Base-by-base conservation (phyloP, 2,797 vertebrate species). In the Pteronotus mesoamericanus region DNA sequence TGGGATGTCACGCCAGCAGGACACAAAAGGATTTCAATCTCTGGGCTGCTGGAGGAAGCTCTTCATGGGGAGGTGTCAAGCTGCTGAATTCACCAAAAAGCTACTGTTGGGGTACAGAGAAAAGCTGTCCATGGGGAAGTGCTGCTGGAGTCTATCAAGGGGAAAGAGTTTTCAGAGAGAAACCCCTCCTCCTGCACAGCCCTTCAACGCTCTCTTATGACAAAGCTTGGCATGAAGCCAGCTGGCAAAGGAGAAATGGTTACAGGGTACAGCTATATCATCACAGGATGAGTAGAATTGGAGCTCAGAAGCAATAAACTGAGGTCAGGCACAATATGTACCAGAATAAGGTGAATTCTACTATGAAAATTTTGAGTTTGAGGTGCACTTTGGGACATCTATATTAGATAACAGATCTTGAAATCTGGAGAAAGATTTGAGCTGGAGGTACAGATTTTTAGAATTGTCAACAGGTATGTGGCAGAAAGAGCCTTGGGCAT, bases 181-280 rank as follows among this genome's bases (percentile, higher is more conserved):
- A n/a, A 83, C 3, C 2, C 10, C 51, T 16, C 9, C 29, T 68
- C 8, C 15, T 68, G 8, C 3, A 46, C 6, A 59, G 26, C 26
- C n/a, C 39, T 34, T 46, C 64, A 59, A 39, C 32, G 80, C 1
- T n/a, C 5, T 51, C 18, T 59, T 29, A 44, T 53, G 72, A 66
- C 34, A 44, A 86, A 82, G 57, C 39, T 75, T 68, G 48, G 69
- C 32, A 21, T n/a, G 46, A 80, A 44, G 29, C 32, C 34, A 42
- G 44, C 15, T 37, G 53, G 74, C 24, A 51, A 91, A 91, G 5
- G 46, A 94, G 57, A 89, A 44, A 61, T n/a, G 21, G 46, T 75
- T 16, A 44, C 11, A 53, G 44, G 22, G 8, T 19, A 29, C 53
- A 48, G 10, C 26, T 92, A 11, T 57, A 48, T 42, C 8, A 64